A percentile compares a stretch with the other conserved stretches of the same genome.
phyloP scores from a whole-genome alignment of 2,113 vertebrate species.

The Corynorhinus townsendii region DNA sequence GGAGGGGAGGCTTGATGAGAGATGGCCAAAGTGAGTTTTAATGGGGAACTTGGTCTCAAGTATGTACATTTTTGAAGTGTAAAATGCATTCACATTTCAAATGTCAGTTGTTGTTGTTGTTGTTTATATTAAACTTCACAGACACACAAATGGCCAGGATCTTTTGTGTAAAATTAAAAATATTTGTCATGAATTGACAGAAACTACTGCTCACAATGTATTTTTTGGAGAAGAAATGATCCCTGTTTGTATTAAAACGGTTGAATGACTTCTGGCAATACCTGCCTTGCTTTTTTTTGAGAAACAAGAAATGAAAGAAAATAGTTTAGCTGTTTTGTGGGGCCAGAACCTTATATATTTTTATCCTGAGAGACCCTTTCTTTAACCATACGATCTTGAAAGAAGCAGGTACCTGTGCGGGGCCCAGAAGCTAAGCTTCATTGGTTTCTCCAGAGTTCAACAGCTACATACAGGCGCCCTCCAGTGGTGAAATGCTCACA shows the following conservation, averaged over 20 bases:
- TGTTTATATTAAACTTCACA: not conserved
- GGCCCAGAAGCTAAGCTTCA: not conserved
- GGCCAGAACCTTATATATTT: not conserved
- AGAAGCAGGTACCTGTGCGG: rapidly evolving
- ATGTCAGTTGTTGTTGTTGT: not conserved
- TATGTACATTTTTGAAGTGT: not conserved
- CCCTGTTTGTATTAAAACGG: not conserved
- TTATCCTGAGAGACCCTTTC: not conserved
- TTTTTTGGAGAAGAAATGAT: not conserved
- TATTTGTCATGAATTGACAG: not conserved
- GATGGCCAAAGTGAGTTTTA: not conserved
- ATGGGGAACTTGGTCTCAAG: not conserved
- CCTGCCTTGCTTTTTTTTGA: not conserved
- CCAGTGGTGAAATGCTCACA: slow-evolving; percentile 25
- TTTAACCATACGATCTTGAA: not conserved
- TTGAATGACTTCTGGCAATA: not conserved
- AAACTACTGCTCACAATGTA: not conserved
- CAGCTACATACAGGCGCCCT: slow-evolving; percentile 30
- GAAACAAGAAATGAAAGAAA: not conserved
- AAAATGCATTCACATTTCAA: not conserved
- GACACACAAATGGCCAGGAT: not conserved
- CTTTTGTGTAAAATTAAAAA: not conserved
- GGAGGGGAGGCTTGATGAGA: not conserved
- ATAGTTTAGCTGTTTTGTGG: not conserved
- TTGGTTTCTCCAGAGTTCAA: too few relatives aligned